Evolutionary conservation across 1,140 invertebrate genomes (phyloP).

Genomic region (Phymastichus coffea): DNA sequence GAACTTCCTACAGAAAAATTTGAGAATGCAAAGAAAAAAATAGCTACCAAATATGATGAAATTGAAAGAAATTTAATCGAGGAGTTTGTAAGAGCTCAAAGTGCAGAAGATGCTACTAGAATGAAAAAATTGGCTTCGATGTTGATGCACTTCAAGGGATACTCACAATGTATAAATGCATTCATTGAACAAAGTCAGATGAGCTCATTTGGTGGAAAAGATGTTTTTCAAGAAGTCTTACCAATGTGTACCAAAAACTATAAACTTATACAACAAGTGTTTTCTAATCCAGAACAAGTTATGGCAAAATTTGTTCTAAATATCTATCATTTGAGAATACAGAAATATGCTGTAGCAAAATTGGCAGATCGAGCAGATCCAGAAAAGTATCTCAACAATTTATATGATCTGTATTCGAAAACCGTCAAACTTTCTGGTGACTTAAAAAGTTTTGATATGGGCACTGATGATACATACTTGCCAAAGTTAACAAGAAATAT

Average conservation of each 20-base stretch:
- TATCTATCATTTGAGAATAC: constrained; percentile 91
- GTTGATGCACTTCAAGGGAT: constrained; percentile 93
- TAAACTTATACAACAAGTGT: constrained; percentile 87
- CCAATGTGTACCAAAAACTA: constrained; percentile 89
- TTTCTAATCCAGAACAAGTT: constrained; percentile 94
- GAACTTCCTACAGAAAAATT: constrained; percentile 87
- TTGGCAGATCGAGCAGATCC: constrained; percentile 78
- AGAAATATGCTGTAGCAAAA: constrained; percentile 80
- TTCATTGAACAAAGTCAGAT: constrained; percentile 97
- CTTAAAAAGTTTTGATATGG: constrained; percentile 74
- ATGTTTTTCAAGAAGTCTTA: constrained; percentile 89
- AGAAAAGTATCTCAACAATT: constrained; percentile 84
- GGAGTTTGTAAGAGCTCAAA: constrained; percentile 89
- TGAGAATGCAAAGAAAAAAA: constrained; percentile 86
- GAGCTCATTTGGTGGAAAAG: constrained; percentile 74
- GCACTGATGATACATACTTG: constrained; percentile 78
- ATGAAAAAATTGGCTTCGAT: constrained; percentile 94
- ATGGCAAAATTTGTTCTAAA: constrained; percentile 98
- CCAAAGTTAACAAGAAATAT: constrained; percentile 81
- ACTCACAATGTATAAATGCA: constrained; percentile 93
- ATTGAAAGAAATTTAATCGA: constrained; percentile 92
- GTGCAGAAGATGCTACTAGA: constrained; percentile 75
- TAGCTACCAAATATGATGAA: constrained; percentile 91
- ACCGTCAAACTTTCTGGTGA: constrained; percentile 75
- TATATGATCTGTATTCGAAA: constrained; percentile 86